Evolutionary conservation across 2,113 vertebrate genomes (phyloP), one percentile per base, ranked within the genome.

Genomic region (Sander vitreus): DNA sequence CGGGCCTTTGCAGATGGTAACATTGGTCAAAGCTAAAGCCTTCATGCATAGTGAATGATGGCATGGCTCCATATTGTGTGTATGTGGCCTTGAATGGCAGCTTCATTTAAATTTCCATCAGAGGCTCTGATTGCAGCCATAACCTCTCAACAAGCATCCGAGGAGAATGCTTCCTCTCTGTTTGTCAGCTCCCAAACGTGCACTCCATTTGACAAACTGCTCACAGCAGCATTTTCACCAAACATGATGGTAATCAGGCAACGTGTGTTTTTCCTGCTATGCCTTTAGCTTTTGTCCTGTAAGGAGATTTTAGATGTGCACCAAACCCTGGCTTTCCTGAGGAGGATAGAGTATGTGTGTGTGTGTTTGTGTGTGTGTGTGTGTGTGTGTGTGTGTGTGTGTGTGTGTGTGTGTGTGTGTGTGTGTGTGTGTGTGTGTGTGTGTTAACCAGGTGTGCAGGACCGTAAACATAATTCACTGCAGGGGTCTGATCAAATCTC

Each of bases 381-480:
- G 43, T 58, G 55, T 69, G 36, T 58, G 60, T 11, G 80, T 18
- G 64, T 65, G 73, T 69, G 67, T 69, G 51, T 55, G 45, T 62
- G 75, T 50, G 43, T 58, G 55, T 69, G 36, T 58, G 55, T 68
- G 67, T 73, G 63, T 59, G 57, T 70, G 62, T 78, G 66, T 71
- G 66, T 33, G 63, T 65, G 64, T 70, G 62, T 71, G 67, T 72
- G 69, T 50, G 72, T 70, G 58, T 76, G 63, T 81, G 58, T 65
- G 55, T 68, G 7, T 55, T 43, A 43, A 43, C 39, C 39, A 43
- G 39, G 59, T 78, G 60, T 66, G 64, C 64, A 71, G 30, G 78
- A 73, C 73, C 76, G 60, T 83, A 83, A 96, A 95, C 94, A 94
- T 94, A 93, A 95, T 93, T 95, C 95, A 95, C 76, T 18, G 23